Conservation (phyloP, 2,113 vertebrate genomes). For the Peromyscus maniculatus region DNA sequence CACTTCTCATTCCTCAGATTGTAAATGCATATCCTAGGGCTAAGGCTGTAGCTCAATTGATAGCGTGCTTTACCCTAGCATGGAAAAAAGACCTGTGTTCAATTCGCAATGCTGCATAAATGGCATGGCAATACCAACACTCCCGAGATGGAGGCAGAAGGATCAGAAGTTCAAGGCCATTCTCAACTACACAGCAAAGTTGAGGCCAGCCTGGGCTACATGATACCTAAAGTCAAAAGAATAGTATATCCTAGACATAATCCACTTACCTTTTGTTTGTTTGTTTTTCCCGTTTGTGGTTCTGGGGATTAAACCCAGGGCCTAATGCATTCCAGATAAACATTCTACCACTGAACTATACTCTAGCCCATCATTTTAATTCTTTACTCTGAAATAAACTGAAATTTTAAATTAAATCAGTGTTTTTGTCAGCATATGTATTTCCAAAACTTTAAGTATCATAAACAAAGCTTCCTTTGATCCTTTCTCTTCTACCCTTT, state of each 20-base stretch:
- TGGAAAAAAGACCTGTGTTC: background rate
- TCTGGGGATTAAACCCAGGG: background rate
- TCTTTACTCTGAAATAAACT: conserved; percentile 32
- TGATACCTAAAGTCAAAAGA: background rate
- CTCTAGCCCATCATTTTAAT: background rate
- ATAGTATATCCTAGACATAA: background rate
- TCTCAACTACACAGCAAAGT: background rate
- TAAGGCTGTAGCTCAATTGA: too few species aligned
- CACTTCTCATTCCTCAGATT: background rate
- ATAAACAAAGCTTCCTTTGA: background rate
- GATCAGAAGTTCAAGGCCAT: background rate
- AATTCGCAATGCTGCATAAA: background rate
- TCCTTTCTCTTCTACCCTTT: background rate
- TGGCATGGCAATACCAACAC: background rate
- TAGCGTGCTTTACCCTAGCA: background rate
- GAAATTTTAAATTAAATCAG: background rate
- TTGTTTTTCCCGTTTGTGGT: background rate
- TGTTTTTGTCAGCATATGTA: background rate
- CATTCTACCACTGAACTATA: background rate
- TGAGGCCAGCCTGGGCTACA: background rate
- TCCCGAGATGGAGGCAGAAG: background rate
- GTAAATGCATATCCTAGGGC: background rate
- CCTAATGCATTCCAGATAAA: background rate
- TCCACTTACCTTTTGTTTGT: too few species aligned
- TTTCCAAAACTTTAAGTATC: background rate